These are phyloP conservation scores for Drosophila austrosaltans DNA, from an alignment of 2,888 invertebrate genomes.

Conservation along the genomic window DNA sequence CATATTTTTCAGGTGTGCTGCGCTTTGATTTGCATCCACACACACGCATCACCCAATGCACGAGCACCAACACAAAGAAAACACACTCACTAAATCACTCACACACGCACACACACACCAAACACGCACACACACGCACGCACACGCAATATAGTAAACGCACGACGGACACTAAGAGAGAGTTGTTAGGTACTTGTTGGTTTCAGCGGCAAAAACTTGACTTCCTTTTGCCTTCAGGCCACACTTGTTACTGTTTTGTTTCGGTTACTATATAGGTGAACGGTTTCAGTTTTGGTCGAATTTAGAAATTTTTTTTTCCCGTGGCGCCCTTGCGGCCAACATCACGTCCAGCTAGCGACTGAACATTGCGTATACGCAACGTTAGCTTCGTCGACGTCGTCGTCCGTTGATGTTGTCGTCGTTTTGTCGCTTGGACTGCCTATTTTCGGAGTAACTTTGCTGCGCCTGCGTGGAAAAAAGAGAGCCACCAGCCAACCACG, in stretches of 20 bases:
- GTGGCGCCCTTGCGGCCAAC: conserved; percentile 78
- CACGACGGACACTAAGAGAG: conserved; percentile 28
- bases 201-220: conserved; percentile 67
- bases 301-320: conserved; percentile 50
- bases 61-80: background rate
- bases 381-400: conserved; percentile 39
- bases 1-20: conserved; percentile 76
- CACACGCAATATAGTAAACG: background rate
- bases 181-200: conserved; percentile 37
- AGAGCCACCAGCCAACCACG: background rate
- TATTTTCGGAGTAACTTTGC: conserved; percentile 66
- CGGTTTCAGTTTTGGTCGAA: conserved; percentile 27
- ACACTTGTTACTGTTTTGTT: conserved; percentile 35
- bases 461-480: conserved; percentile 60
- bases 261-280: conserved; percentile 8
- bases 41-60: conserved; percentile 20
- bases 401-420: conserved; percentile 34
- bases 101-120: conserved; percentile 25
- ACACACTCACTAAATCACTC: background rate
- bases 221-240: conserved; percentile 57
- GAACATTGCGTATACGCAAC: conserved; percentile 72
- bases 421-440: conserved; percentile 25
- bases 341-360: conserved; percentile 77
- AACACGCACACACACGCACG: conserved; percentile 25
- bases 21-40: conserved; percentile 64